phyloP scores from a whole-genome alignment of 1,140 invertebrate genomes.

The Megalonaias nervosa region DNA sequence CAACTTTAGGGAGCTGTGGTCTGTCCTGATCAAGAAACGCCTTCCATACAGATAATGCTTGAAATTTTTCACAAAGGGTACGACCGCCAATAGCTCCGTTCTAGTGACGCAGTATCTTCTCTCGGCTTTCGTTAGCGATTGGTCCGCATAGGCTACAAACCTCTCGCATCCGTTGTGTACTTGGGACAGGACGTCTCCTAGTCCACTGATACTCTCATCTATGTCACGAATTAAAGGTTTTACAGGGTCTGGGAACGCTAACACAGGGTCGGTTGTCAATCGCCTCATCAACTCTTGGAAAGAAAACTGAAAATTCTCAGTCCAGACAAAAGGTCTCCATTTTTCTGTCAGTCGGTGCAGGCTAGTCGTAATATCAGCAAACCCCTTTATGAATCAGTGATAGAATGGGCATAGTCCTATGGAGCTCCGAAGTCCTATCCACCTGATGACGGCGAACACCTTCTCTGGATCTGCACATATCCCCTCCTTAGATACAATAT shows the following conservation, averaged over 20 bases:
- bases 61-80: slow-evolving; percentile 29
- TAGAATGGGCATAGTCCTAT: slow-evolving; percentile 6
- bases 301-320: slow-evolving; percentile 1
- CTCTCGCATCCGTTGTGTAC: slow-evolving; percentile 38
- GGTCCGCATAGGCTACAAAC: slow-evolving; percentile 21
- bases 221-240: slow-evolving; percentile 65
- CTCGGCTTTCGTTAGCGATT: slow-evolving; percentile 16
- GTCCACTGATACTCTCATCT: slow-evolving; percentile 67
- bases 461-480: slow-evolving; percentile 14
- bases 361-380: no score
- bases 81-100: slow-evolving; percentile 37
- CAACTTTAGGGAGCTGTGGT: slow-evolving; percentile 7
- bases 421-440: background rate
- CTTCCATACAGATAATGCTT: slow-evolving; percentile 2
- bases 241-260: slow-evolving; percentile 54
- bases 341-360: no score
- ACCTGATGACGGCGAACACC: slow-evolving; percentile 1
- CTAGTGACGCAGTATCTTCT: slow-evolving; percentile 16
- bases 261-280: slow-evolving; percentile 42
- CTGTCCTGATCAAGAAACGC: slow-evolving; percentile 5
- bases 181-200: slow-evolving; percentile 68
- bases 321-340: background rate
- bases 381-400: no score
- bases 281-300: slow-evolving; percentile 43
- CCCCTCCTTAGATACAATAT: background rate